Evolutionary conservation across 2,797 vertebrate genomes (phyloP).

Genomic region (Stomatorhinus walkeri): DNA sequence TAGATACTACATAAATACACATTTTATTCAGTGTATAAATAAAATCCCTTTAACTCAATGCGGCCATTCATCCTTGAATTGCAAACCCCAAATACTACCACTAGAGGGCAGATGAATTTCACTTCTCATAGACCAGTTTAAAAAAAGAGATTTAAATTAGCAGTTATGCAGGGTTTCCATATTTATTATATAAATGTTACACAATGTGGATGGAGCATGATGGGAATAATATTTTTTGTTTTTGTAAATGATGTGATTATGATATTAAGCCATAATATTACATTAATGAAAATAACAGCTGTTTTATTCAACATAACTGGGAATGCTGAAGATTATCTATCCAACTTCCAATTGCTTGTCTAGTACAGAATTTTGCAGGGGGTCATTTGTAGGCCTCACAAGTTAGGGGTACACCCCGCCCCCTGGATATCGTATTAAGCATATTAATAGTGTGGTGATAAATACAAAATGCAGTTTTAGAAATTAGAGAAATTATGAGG

Average conservation of each 20-base stretch:
- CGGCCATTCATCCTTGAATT: neutral
- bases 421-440: neutral
- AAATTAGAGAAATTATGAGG: neutral
- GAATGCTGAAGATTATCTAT: neutral
- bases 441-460: neutral
- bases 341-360: neutral
- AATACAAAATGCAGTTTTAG: neutral
- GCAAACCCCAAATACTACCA: slow-evolving; percentile 30
- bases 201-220: neutral
- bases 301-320: neutral
- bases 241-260: neutral
- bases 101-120: slow-evolving; percentile 33
- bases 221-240: neutral
- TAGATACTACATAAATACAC: neutral
- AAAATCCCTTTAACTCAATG: neutral
- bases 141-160: neutral
- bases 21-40: neutral
- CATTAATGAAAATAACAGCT: neutral
- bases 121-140: neutral
- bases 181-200: neutral
- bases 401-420: neutral
- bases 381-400: neutral
- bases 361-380: neutral
- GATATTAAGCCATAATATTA: neutral
- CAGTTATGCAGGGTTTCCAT: neutral